A percentile compares a stretch with the other conserved stretches of the same genome.
phyloP scores from a whole-genome alignment of 2,797 vertebrate genomes.

The Chanos chanos region DNA sequence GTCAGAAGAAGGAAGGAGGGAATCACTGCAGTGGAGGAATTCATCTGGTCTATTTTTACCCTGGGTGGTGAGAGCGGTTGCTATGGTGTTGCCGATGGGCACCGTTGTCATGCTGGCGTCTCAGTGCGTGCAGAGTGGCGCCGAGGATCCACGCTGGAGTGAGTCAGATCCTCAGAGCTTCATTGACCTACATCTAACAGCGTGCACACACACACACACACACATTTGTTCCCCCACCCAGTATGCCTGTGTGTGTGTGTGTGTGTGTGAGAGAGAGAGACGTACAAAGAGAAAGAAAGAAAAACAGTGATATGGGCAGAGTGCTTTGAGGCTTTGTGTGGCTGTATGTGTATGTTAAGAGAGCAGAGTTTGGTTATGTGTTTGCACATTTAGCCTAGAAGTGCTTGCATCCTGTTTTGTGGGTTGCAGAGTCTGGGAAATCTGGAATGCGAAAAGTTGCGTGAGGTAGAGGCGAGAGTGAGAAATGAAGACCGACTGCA shows the following conservation, averaged over 20 bases:
- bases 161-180: conserved; percentile 72
- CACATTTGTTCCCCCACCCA: conserved; percentile 17
- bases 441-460: no score
- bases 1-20: conserved; percentile 33
- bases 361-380: neutral
- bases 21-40: conserved; percentile 59
- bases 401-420: no score
- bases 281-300: conserved; percentile 32
- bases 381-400: neutral
- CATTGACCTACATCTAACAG: conserved; percentile 69
- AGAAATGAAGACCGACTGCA: neutral
- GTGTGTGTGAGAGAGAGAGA: conserved; percentile 35
- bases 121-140: conserved; percentile 47
- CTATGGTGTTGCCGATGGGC: conserved; percentile 65
- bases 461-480: neutral
- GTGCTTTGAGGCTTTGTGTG: conserved; percentile 18
- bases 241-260: conserved; percentile 24
- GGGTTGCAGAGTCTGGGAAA: no score
- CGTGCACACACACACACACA: conserved; percentile 37
- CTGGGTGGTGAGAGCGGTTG: conserved; percentile 53
- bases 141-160: conserved; percentile 62
- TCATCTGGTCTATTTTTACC: conserved; percentile 63
- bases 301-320: conserved; percentile 1
- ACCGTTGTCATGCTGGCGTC: conserved; percentile 58
- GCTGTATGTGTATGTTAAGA: neutral